Conservation (phyloP, 2,113 vertebrate species). For the Xerus inauris region DNA sequence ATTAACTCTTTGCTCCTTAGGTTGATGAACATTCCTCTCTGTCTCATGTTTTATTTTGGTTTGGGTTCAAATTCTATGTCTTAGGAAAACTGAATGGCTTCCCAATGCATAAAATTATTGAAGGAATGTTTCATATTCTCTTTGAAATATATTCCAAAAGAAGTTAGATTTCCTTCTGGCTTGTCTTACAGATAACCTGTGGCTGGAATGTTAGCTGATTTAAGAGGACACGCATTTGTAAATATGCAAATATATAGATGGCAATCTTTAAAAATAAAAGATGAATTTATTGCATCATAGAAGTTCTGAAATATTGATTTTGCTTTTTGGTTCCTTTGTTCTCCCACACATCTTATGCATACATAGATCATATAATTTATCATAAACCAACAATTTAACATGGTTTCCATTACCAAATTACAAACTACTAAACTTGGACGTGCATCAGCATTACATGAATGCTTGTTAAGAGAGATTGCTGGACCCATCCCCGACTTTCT, state of each 20-base stretch:
- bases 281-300: neutral
- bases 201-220: neutral
- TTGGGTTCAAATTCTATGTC: neutral
- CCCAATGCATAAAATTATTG: neutral
- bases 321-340: neutral
- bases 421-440: neutral
- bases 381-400: neutral
- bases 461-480: too few relatives aligned
- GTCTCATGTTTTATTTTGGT: neutral
- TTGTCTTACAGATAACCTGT: neutral
- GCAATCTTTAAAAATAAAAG: neutral
- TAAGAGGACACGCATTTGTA: neutral
- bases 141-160: neutral
- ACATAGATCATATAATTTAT: neutral
- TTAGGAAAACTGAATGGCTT: neutral
- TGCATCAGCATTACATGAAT: too few relatives aligned
- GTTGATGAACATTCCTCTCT: neutral
- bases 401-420: neutral
- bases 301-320: neutral
- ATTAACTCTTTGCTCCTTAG: neutral
- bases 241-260: neutral
- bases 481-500: neutral
- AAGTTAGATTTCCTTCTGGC: neutral
- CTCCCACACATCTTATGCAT: neutral
- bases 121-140: neutral